phyloP scores from a whole-genome alignment of 2,113 vertebrate genomes.

The Elephantulus edwardii region DNA sequence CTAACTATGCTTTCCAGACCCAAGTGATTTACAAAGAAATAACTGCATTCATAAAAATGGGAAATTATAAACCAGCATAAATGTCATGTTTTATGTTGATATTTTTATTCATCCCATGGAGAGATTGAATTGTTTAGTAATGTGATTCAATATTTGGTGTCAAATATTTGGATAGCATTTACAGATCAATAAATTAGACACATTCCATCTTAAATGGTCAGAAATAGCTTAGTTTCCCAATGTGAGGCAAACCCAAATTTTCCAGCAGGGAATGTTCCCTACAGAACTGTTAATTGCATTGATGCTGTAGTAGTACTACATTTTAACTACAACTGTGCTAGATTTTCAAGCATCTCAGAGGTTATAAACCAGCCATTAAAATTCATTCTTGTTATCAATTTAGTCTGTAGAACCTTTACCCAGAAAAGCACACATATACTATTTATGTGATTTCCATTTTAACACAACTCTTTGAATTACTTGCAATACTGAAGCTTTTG shows the following conservation, averaged over 20 bases:
- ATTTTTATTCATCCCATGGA: slow-evolving; percentile 62
- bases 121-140: slow-evolving; percentile 60
- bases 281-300: slow-evolving; percentile 67
- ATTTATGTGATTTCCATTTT: slow-evolving; percentile 74
- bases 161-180: slow-evolving; percentile 69
- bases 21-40: slow-evolving; percentile 62
- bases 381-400: slow-evolving; percentile 72
- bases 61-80: slow-evolving; percentile 64
- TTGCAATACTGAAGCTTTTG: not conserved
- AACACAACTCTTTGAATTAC: slow-evolving; percentile 46
- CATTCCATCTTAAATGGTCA: slow-evolving; percentile 51
- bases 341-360: slow-evolving; percentile 62
- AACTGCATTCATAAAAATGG: slow-evolving; percentile 51
- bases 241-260: slow-evolving; percentile 46
- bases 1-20: slow-evolving; percentile 49
- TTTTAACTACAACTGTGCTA: slow-evolving; percentile 66
- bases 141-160: slow-evolving; percentile 60
- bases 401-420: slow-evolving; percentile 37
- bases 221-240: slow-evolving; percentile 44
- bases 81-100: slow-evolving; percentile 72
- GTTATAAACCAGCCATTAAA: slow-evolving; percentile 74
- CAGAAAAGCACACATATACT: slow-evolving; percentile 47
- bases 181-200: slow-evolving; percentile 68
- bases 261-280: slow-evolving; percentile 54
- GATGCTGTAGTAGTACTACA: slow-evolving; percentile 47